Percentiles rank a stretch among this genome's conserved stretches.
These are phyloP conservation scores for Microchrysa polita DNA, from an alignment of 2,888 invertebrate species.

Conservation along the genomic window DNA sequence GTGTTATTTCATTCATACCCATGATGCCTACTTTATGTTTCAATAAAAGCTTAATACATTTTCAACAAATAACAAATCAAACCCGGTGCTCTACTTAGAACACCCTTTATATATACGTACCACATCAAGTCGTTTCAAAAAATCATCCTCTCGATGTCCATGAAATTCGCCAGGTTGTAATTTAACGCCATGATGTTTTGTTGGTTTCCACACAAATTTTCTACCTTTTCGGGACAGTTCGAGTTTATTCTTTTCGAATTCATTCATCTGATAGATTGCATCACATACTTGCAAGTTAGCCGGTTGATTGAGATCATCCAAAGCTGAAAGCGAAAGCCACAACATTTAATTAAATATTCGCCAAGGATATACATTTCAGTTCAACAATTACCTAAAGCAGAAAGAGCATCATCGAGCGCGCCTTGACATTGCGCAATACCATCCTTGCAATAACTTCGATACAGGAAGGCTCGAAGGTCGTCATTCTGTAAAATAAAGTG, in stretches of 20 bases:
- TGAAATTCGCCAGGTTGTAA: background rate
- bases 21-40: too few relatives aligned
- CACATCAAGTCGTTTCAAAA: conserved; percentile 55
- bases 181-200: conserved; percentile 28
- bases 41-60: too few relatives aligned
- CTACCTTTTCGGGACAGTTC: conserved; percentile 56
- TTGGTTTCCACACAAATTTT: conserved; percentile 25
- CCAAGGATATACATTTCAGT: background rate
- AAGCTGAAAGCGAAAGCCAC: conserved; percentile 48
- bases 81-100: background rate
- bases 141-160: conserved; percentile 53
- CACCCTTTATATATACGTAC: too few relatives aligned
- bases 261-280: conserved; percentile 59
- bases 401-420: conserved; percentile 56
- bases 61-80: too few relatives aligned
- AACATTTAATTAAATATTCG: too few relatives aligned
- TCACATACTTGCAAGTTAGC: conserved; percentile 61
- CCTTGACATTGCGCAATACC: conserved; percentile 56
- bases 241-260: conserved; percentile 56
- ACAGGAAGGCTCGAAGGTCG: conserved; percentile 57
- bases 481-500: too few relatives aligned
- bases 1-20: too few relatives aligned
- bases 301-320: conserved; percentile 54
- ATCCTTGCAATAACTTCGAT: conserved; percentile 58
- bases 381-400: conserved; percentile 56